A percentile compares a stretch with the other conserved stretches of the same genome.
phyloP scores from a whole-genome alignment of 2,797 vertebrate genomes.

The Sebastes oblongus region DNA sequence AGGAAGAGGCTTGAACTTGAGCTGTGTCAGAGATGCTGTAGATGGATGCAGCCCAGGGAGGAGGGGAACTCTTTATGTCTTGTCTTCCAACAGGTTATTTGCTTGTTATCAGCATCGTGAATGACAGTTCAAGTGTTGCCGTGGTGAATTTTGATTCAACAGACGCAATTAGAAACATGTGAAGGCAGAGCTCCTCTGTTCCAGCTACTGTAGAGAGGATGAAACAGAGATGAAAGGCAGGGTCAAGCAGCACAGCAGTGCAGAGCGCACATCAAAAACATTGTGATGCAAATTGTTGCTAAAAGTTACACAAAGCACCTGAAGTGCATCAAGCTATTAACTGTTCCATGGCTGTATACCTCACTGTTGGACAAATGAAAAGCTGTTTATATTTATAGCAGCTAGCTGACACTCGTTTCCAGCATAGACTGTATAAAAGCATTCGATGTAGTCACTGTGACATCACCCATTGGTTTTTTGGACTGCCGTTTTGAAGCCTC shows the following conservation, averaged over 20 bases:
- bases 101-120: not conserved
- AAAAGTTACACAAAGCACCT: constrained; percentile 15
- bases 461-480: accelerated
- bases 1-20: constrained; percentile 8
- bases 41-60: not conserved
- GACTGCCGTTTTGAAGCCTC: not conserved
- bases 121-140: constrained; percentile 6
- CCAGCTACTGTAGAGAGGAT: not conserved
- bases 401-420: not conserved
- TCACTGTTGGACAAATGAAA: not conserved
- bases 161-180: constrained; percentile 24
- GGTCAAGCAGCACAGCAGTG: not conserved
- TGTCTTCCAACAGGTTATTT: not conserved
- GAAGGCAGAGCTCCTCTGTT: constrained; percentile 18
- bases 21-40: constrained; percentile 1
- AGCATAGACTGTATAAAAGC: not conserved
- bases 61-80: not conserved
- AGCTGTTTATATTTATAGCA: not conserved
- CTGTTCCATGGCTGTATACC: not conserved
- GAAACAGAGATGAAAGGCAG: constrained; percentile 42
- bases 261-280: constrained; percentile 36
- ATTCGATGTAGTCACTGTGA: not conserved
- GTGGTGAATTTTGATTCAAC: constrained; percentile 9
- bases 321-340: not conserved
- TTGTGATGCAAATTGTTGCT: not conserved